These are phyloP conservation scores for Porphyrio hochstetteri DNA, from an alignment of 2,113 vertebrate genomes.

Conservation along the genomic window DNA sequence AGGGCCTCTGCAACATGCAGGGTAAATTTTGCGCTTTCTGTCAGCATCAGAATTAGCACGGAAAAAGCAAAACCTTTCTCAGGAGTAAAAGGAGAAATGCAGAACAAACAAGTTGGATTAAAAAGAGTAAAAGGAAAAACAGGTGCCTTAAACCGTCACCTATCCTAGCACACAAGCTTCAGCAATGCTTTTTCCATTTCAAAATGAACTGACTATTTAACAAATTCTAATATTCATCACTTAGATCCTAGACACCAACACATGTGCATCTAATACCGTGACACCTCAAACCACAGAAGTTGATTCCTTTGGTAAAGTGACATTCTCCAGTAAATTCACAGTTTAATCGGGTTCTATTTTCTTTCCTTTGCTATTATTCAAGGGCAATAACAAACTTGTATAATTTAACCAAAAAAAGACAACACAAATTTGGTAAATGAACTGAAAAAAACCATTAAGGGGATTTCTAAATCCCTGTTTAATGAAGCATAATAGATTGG, in stretches of 20 bases:
- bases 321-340: neutral
- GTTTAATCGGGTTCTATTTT: neutral
- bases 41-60: neutral
- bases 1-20: neutral
- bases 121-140: neutral
- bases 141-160: neutral
- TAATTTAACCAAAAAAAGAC: neutral
- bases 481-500: neutral
- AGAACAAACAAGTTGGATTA: neutral
- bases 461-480: slow-evolving; percentile 5
- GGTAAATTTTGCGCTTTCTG: neutral
- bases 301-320: neutral
- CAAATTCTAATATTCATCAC: neutral
- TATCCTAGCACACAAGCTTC: rapidly evolving
- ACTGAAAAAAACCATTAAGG: neutral
- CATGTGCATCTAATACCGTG: neutral
- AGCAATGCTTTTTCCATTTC: neutral
- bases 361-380: neutral
- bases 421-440: neutral
- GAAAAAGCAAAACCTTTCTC: neutral
- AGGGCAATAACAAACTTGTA: neutral
- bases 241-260: neutral
- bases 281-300: neutral
- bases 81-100: neutral
- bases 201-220: neutral